Base-by-base conservation (phyloP, 2,113 vertebrate genomes). In the Sitta europaea region DNA sequence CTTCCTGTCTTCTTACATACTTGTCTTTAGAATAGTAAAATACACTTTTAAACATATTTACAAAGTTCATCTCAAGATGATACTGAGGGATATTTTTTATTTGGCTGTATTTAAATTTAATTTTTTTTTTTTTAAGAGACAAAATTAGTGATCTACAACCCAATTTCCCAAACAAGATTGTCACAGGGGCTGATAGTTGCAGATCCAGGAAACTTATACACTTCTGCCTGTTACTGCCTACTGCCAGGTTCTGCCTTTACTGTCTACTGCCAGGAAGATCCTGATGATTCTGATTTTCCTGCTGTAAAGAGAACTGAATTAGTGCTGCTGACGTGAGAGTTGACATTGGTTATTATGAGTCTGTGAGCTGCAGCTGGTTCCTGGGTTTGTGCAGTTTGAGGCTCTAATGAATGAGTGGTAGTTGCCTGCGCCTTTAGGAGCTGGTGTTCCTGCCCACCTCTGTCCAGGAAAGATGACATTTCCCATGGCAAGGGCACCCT, bases 351-450 rank as follows among this genome's bases (percentile, higher is more conserved):
- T 68, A 29, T 65, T 86, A 55, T 1, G 20, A 61, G 13, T 36
- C 35, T 81, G 22, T 2, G 9, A 63, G 48, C 51, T 0, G 12
- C 54, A 82, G 13, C 28, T 3, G 8, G 3, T 45, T 83, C 33
- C 58, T 47, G 16, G 8, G 18, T 70, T 53, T 0, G 0, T 43
- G 67, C 33, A 13, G 17, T 58, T 43, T 40, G 40, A 63, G 29
- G 70, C 57, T 54, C 27, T 43, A 25, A 48, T 24, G 21, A 54
- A n/a, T 1, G 22, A 50, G 35, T 1, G 2, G 31, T 35, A 5
- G 53, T 76, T 72, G 25, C n/a, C 10, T 48, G 20, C 28, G 17
- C 54, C 42, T 28, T 6, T 28, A 28, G 80, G 48, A 47, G 24
- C 53, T 0, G 5, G 2, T 17, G 14, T 48, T 81, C 23, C 27